A percentile compares a stretch with the other conserved stretches of the same genome.
Evolutionary conservation across 2,113 vertebrate species (phyloP).

Genomic region (Athene cunicularia): DNA sequence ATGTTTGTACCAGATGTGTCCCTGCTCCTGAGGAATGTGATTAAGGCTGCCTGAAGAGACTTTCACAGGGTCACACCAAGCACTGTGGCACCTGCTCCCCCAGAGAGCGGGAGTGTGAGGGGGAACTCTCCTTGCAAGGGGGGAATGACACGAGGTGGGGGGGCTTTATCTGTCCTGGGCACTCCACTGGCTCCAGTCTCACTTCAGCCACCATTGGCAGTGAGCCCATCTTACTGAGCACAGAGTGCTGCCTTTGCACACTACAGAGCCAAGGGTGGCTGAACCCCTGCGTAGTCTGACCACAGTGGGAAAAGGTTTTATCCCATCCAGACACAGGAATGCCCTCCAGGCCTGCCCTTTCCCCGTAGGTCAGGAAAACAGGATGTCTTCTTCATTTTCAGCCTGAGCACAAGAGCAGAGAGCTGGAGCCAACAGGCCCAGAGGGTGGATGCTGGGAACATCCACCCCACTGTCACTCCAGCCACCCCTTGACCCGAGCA

Average conservation of each 20-base stretch:
- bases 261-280: fast-evolving
- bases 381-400: background rate
- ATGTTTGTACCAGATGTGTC: constrained; percentile 62
- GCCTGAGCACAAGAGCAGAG: background rate
- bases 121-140: background rate
- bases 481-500: background rate
- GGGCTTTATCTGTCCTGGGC: background rate
- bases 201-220: background rate
- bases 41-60: constrained; percentile 9
- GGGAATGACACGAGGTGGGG: fast-evolving
- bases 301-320: background rate
- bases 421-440: background rate
- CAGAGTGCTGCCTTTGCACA: background rate
- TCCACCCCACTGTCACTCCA: background rate
- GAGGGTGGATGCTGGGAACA: background rate
- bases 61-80: constrained; percentile 1
- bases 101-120: background rate
- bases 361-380: background rate
- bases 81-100: constrained; percentile 24
- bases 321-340: background rate
- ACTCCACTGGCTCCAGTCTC: background rate
- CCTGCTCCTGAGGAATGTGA: constrained; percentile 63
- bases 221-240: fast-evolving
- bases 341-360: background rate
- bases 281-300: background rate